Conservation (phyloP, 2,797 vertebrate genomes). For the Myotis daubentonii region DNA sequence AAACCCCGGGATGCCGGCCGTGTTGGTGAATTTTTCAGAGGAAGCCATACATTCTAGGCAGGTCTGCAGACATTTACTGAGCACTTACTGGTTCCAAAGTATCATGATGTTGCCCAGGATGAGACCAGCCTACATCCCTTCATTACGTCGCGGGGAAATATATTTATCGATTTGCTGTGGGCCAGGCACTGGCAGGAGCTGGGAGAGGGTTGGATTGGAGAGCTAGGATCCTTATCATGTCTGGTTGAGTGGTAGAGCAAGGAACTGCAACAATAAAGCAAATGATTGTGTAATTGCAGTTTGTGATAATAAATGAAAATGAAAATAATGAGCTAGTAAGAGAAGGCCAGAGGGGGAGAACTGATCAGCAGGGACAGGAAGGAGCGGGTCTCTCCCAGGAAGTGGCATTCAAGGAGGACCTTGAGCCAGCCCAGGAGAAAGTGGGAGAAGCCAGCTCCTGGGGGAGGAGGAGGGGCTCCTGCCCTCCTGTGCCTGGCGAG, state of each 20-base stretch:
- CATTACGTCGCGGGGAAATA: neutral
- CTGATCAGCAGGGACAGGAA: neutral
- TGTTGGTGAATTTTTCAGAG: constrained; percentile 1
- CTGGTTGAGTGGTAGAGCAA: neutral
- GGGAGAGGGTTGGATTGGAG: neutral
- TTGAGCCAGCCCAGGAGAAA: neutral
- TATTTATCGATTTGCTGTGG: neutral
- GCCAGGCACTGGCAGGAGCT: neutral
- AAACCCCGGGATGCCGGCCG: neutral
- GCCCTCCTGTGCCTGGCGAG: neutral
- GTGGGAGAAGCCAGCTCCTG: neutral
- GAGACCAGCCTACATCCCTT: neutral
- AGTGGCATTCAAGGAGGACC: neutral
- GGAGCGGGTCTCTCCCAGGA: neutral
- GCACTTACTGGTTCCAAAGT: neutral
- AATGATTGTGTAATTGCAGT: neutral
- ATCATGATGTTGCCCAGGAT: neutral
- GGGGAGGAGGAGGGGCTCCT: neutral
- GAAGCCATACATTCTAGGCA: neutral
- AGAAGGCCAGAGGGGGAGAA: neutral
- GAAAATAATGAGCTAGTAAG: neutral
- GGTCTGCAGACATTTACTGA: neutral
- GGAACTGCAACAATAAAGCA: neutral
- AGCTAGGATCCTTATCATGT: neutral
- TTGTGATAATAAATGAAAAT: neutral